phyloP scores from a whole-genome alignment of 2,888 invertebrate species.

The Xylophagus ater region DNA sequence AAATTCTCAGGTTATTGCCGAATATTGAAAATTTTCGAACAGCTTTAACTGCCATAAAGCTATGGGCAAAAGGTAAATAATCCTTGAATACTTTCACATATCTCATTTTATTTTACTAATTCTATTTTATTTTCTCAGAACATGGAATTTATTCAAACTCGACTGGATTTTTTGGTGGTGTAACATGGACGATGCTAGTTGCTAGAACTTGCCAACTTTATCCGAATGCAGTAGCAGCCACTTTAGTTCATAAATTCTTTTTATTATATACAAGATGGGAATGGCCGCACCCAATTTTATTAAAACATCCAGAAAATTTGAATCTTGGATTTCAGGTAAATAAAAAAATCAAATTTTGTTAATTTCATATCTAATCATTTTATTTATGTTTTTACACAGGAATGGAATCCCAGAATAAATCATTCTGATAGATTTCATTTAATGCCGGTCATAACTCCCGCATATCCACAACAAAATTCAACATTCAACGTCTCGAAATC shows the following conservation, averaged over 20 bases:
- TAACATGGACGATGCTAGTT: conserved; percentile 99
- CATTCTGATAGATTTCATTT: conserved; percentile 86
- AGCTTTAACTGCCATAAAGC: conserved; percentile 86
- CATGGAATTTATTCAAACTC: conserved; percentile 98
- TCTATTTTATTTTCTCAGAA: too few relatives aligned
- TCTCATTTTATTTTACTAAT: conserved; percentile 15
- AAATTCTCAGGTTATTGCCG: conserved; percentile 91
- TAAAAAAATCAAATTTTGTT: conserved; percentile 9
- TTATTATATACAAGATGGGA: conserved; percentile 97
- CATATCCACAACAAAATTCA: conserved; percentile 99
- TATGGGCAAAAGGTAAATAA: conserved; percentile 93
- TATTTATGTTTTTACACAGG: conserved; percentile 21
- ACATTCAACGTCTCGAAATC: conserved; percentile 96
- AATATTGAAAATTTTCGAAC: conserved; percentile 89
- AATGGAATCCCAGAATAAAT: conserved; percentile 96
- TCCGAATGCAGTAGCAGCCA: conserved; percentile 91
- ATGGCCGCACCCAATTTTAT: conserved; percentile 96
- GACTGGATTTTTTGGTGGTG: conserved; percentile 93
- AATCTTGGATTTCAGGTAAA: conserved; percentile 76
- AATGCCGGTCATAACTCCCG: conserved; percentile 99
- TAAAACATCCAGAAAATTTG: conserved; percentile 83
- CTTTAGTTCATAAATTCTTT: conserved; percentile 96
- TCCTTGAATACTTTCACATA: too few relatives aligned
- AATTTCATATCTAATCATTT: background rate
- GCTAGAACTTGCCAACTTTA: conserved; percentile 97